These are phyloP conservation scores for Eupithecia inturbata DNA, from an alignment of 2,888 invertebrate genomes.

Conservation along the genomic window DNA sequence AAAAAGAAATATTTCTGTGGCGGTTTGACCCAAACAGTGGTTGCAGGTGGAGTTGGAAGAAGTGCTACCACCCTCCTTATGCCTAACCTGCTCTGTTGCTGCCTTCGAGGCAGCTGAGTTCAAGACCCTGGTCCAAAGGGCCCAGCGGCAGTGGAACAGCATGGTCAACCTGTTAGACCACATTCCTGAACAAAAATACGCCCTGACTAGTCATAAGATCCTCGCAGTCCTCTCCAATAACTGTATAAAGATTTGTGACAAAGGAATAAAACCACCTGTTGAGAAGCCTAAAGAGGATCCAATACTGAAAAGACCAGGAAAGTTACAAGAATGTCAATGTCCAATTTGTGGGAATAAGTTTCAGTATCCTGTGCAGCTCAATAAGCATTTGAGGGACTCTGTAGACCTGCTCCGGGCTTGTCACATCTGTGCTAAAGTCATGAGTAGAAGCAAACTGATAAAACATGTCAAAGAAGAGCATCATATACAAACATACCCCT, in stretches of 20 bases:
- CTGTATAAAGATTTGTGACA: constrained; percentile 53
- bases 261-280: constrained; percentile 32
- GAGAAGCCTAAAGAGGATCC: constrained; percentile 19
- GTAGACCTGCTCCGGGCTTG: constrained; percentile 67
- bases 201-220: constrained; percentile 42
- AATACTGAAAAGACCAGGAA: constrained; percentile 42
- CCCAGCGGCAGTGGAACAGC: constrained; percentile 60
- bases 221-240: constrained; percentile 56
- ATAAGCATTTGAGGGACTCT: constrained; percentile 68
- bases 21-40: constrained; percentile 69
- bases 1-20: constrained; percentile 53
- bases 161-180: constrained; percentile 56
- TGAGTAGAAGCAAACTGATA: constrained; percentile 62
- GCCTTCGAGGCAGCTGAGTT: constrained; percentile 66
- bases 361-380: constrained; percentile 57
- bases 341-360: constrained; percentile 67
- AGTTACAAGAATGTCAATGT: constrained; percentile 55
- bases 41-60: constrained; percentile 72
- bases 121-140: constrained; percentile 59
- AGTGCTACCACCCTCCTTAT: constrained; percentile 69
- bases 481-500: constrained; percentile 53
- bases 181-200: constrained; percentile 48
- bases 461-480: constrained; percentile 60
- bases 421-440: constrained; percentile 65
- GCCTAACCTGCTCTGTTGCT: constrained; percentile 62